These are phyloP conservation scores for Anagyrus pseudococci DNA, from an alignment of 2,888 invertebrate species.

Conservation along the genomic window DNA sequence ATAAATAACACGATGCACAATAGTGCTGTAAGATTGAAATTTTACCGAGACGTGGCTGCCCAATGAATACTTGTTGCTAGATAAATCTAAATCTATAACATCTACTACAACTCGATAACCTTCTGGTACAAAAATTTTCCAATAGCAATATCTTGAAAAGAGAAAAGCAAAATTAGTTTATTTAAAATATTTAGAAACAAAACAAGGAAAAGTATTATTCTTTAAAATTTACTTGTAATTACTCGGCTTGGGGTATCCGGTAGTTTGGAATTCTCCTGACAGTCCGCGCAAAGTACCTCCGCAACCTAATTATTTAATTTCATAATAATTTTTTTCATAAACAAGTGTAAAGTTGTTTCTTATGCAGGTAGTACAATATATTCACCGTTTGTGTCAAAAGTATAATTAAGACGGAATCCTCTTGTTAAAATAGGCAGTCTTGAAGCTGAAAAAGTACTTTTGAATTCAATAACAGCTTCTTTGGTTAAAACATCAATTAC, in stretches of 20 bases:
- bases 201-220: too few relatives aligned
- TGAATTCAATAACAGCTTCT: slow-evolving; percentile 66
- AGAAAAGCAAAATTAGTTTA: slow-evolving; percentile 10
- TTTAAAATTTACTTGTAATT: slow-evolving; percentile 46
- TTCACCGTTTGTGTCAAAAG: slow-evolving; percentile 64
- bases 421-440: slow-evolving; percentile 43
- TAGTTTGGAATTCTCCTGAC: slow-evolving; percentile 74
- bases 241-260: slow-evolving; percentile 70
- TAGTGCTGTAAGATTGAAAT: not conserved
- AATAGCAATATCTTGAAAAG: slow-evolving; percentile 66
- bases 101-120: slow-evolving; percentile 71
- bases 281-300: slow-evolving; percentile 70
- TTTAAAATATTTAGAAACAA: not conserved
- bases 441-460: slow-evolving; percentile 50
- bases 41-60: slow-evolving; percentile 30
- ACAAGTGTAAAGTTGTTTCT: not conserved
- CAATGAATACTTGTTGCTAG: not conserved
- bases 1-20: not conserved
- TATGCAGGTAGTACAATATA: slow-evolving; percentile 58
- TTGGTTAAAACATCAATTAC: slow-evolving; percentile 64
- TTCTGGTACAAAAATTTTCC: slow-evolving; percentile 73
- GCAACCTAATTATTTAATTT: slow-evolving; percentile 65
- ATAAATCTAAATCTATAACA: slow-evolving; percentile 69
- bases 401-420: slow-evolving; percentile 72
- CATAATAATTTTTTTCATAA: slow-evolving; percentile 24